Base-by-base conservation (phyloP, 2,888 invertebrate genomes). In the Noctuana brunneofusca region DNA sequence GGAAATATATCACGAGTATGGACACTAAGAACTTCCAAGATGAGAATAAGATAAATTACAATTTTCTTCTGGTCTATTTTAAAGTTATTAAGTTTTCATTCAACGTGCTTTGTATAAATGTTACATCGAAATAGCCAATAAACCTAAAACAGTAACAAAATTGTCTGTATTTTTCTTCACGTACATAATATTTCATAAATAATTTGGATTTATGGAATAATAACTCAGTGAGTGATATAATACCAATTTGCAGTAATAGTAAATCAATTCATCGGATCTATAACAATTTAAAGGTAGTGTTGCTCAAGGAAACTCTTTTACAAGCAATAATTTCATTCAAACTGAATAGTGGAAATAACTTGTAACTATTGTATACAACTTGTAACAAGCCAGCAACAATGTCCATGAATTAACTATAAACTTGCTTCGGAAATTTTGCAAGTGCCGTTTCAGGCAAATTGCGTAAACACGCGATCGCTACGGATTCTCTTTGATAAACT, bases 351-450 rank as follows among this genome's bases (percentile, higher is more conserved):
- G 16, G 56, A 41, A 52, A 30, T 43, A 53, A 32, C 27, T 54
- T 43, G 16, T 24, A 32, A 60, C 46, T 32, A 5, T 62, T 55
- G 46, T 64, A 66, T 65, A 68, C 63, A 78, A 80, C 73, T 80
- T 71, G 75, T 78, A 76, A 79, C 81, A 77, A 75, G 68, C 71
- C 74, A 69, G 70, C 70, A 79, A 84, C 82, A 83, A 78, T 79
- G 80, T 75, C 73, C 73, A 78, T 84, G 84, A 85, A 85, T 86
- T 84, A 84, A 82, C 81, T 82, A 84, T 84, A 80, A 82, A 78
- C 73, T 74, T 66, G 73, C 74, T 72, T 74, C 69, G 72, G 74
- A 77, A 78, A 81, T 78, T 78, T 60, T 12, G 73, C 76, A 71
- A 69, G 46, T 43, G 48, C 67, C 71, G 69, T 76, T 79, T 80